Base-by-base conservation (phyloP, 2,888 invertebrate genomes). In the Brenthis daphne region DNA sequence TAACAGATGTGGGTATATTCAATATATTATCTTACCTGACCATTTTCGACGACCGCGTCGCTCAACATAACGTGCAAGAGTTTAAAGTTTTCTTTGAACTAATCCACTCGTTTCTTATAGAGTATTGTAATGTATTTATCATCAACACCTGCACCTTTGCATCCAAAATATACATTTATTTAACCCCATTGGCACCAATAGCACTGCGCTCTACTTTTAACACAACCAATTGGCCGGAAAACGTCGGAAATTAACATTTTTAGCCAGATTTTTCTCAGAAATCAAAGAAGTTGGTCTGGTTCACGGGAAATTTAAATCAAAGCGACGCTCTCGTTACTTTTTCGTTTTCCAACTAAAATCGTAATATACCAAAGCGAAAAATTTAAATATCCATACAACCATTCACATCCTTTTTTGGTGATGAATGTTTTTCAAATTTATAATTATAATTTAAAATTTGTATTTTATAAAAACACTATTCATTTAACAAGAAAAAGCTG, bases 181-280 rank as follows among this genome's bases (percentile, higher is more conserved):
- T 75, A 77, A 75, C 76, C 79, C 61, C 69, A 77, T 77, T 80
- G 77, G 72, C 79, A 77, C 73, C 74, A 74, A 77, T 73, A 70
- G 64, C 70, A 69, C 72, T 43, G 68, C 75, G 82, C 72, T 73
- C 82, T 75, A 77, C 33, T 70, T 80, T 81, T 77, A 74, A 68
- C 66, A 67, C 54, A 67, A 75, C 12, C 56, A 65, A 70, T 51
- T 14, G 64, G 54, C 78, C 77, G 80, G 79, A 78, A 77, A 78
- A 76, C 74, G 77, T 79, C 73, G 70, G 64, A 63, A 69, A 70
- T 72, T 64, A 71, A 67, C 67, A 72, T 67, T 71, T 68, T 67
- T 64, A 60, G 64, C 58, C 56, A 67, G 67, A 75, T 76, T 75
- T 77, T 80, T 78, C 79, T 76, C 74, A 71, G 77, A 78, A 79